Base-by-base conservation (phyloP, 2,113 vertebrate genomes). In the Herpetotheres cachinnans region DNA sequence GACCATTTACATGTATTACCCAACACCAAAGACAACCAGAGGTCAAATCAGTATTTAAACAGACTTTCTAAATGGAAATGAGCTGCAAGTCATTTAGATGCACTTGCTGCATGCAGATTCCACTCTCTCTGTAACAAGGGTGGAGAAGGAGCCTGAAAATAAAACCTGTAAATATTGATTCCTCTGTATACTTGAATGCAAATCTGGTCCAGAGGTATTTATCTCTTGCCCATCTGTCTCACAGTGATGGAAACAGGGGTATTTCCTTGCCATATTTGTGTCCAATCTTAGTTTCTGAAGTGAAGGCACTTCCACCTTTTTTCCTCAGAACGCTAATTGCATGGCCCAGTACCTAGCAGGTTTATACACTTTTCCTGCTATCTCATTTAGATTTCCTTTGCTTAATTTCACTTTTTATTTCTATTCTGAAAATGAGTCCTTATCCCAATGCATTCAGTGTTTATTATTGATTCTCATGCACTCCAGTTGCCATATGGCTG, bases 61-160 rank as follows among this genome's bases (percentile, higher is more conserved):
- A 98, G 95, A 97, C 96, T 93, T 97, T 98, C 96, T 97, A 97
- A 98, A 98, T 97, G 97, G 94, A 98, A 98, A 97, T 98, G 96
- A 98, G 91, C 36, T 95, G 72, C 87, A 95, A 87, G 92, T 95
- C 58, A 6, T 94, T 97, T 96, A 96, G 94, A 94, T 63, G 44
- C 12, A 4, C 77, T 97, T 30, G 20, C 86, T 97, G 88, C 90
- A 89, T 97, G 95, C 89, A 96, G 89, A 96, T 61, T 91, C 58
- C 58, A 36, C 82, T 80, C 67, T 79, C 34, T 90, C 82, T 92
- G 89, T 96, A 96, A 81, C 61, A 80, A 90, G 63, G 62, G 58
- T 61, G 89, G 73, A 89, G 86, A 93, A 96, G 72, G 67, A 86
- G 17, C 52, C 71, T 86, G 66, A 83, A 97, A 98, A 95, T 61